phyloP scores from a whole-genome alignment of 2,797 vertebrate genomes.

The Cetoscarus ocellatus region DNA sequence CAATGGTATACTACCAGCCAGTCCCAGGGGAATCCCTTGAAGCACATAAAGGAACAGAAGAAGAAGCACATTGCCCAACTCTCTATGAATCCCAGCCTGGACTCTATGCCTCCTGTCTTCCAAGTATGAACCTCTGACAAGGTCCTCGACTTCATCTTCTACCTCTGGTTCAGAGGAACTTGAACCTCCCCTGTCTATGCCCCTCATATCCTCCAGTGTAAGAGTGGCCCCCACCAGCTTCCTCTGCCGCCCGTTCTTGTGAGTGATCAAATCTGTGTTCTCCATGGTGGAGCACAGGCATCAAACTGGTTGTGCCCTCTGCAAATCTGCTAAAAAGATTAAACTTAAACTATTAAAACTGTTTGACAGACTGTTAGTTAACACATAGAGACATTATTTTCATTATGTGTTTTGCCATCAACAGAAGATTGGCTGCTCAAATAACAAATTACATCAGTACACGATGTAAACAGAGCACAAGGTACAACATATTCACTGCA shows the following conservation, averaged over 20 bases:
- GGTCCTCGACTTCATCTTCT: conserved; percentile 78
- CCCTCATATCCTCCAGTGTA: conserved; percentile 29
- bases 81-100: conserved; percentile 77
- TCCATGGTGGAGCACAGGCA: conserved; percentile 78
- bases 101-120: conserved; percentile 44
- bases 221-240: conserved; percentile 49
- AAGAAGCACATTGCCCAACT: conserved; percentile 90
- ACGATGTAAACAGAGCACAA: neutral
- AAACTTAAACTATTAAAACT: neutral
- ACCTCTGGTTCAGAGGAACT: conserved; percentile 69
- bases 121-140: conserved; percentile 69
- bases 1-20: conserved; percentile 96
- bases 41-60: conserved; percentile 97
- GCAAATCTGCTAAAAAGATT: conserved; percentile 56
- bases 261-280: conserved; percentile 60
- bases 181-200: conserved; percentile 34
- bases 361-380: neutral
- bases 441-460: neutral
- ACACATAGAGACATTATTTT: neutral
- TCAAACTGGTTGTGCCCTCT: conserved; percentile 69
- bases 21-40: conserved; percentile 96
- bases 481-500: neutral
- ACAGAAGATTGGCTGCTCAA: neutral
- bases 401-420: neutral
- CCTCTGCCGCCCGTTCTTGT: conserved; percentile 84